Percentiles rank a stretch among this genome's conserved stretches.
Evolutionary conservation across 2,113 vertebrate species (phyloP).

Genomic region (Garra rufa): DNA sequence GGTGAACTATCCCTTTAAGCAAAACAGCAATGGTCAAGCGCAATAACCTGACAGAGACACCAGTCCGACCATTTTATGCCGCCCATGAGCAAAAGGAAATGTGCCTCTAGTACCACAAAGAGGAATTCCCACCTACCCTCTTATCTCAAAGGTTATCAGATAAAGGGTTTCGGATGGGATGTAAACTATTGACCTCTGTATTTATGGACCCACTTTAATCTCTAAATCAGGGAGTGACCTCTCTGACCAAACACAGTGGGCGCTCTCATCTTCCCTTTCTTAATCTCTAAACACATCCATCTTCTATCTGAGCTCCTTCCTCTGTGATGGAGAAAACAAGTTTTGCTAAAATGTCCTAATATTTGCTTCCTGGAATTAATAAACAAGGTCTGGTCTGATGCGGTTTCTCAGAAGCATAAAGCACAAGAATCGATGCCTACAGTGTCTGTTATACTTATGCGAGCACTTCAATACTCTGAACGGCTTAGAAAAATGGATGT

Average conservation of each 20-base stretch:
- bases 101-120: neutral
- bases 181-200: slow-evolving; percentile 10
- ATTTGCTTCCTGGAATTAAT: neutral
- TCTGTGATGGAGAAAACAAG: neutral
- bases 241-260: neutral
- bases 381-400: neutral
- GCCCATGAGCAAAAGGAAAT: slow-evolving; percentile 30
- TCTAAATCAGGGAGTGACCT: slow-evolving; percentile 7
- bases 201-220: slow-evolving; percentile 26
- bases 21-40: neutral
- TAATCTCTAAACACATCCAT: neutral
- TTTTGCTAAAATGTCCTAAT: neutral
- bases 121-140: slow-evolving; percentile 31
- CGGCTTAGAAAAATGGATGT: slow-evolving; percentile 28
- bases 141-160: slow-evolving; percentile 42
- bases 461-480: slow-evolving; percentile 19
- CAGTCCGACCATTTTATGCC: neutral
- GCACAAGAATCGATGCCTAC: neutral
- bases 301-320: slow-evolving; percentile 7
- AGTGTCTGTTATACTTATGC: neutral
- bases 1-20: neutral
- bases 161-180: slow-evolving; percentile 17
- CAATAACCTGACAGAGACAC: slow-evolving; percentile 5
- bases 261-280: neutral
- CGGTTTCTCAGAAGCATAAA: neutral